Percentiles rank a stretch among this genome's conserved stretches.
Conservation (phyloP, 2,113 vertebrate genomes). For the Dromaius novaehollandiae region DNA sequence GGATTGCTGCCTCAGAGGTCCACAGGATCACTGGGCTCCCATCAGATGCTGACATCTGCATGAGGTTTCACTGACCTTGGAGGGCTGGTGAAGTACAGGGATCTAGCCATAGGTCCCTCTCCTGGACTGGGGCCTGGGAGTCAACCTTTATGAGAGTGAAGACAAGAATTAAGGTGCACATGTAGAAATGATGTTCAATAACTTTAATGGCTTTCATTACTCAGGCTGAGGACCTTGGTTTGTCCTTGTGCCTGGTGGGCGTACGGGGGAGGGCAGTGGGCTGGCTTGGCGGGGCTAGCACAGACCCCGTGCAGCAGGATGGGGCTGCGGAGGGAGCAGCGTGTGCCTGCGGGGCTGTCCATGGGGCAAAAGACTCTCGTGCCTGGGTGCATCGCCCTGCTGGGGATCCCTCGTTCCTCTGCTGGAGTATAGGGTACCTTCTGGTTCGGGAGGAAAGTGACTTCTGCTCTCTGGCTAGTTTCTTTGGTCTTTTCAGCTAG, state of each 20-base stretch:
- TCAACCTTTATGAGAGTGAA: not conserved
- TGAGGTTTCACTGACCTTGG: not conserved
- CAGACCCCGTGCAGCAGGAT: not conserved
- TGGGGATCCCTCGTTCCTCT: not conserved
- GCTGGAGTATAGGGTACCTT: not conserved
- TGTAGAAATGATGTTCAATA: accelerated
- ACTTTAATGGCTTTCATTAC: not conserved
- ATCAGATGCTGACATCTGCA: not conserved
- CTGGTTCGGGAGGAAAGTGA: accelerated
- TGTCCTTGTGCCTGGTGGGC: not conserved
- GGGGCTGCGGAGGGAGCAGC: not conserved
- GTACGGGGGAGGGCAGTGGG: too few species aligned
- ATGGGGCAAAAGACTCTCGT: not conserved
- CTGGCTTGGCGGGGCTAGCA: accelerated
- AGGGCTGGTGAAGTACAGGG: not conserved
- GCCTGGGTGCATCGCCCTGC: too few species aligned
- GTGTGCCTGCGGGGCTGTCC: not conserved
- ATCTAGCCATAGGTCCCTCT: not conserved
- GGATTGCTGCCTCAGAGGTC: not conserved
- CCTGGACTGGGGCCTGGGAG: not conserved
- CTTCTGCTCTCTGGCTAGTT: not conserved
- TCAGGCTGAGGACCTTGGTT: not conserved
- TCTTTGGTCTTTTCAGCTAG: not conserved
- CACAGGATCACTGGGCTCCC: not conserved
- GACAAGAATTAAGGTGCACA: not conserved